These are phyloP conservation scores for Corvus hawaiiensis DNA, from an alignment of 2,113 vertebrate species.

Conservation along the genomic window DNA sequence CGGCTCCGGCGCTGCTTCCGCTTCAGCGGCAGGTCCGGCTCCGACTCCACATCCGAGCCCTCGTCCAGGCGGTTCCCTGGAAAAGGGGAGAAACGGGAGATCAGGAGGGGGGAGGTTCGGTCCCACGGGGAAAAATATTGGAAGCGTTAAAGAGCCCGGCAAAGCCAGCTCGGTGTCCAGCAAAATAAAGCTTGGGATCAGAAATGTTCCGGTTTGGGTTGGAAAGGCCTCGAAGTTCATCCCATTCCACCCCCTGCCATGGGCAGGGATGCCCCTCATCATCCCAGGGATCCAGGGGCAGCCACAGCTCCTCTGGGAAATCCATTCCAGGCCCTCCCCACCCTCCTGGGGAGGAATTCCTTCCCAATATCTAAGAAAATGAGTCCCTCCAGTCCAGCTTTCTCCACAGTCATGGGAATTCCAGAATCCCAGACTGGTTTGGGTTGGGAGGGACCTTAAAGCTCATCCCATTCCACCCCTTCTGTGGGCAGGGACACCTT, in stretches of 20 bases:
- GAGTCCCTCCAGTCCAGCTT: no score
- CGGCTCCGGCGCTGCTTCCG: conserved; percentile 95
- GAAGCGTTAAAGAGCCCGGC: no score
- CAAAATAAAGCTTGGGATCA: fast-evolving
- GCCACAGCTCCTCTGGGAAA: neutral
- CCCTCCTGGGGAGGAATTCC: neutral
- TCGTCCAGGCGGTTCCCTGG: conserved; percentile 94
- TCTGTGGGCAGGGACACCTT: neutral
- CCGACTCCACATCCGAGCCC: conserved; percentile 92
- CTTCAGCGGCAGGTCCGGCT: conserved; percentile 94
- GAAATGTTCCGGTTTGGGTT: fast-evolving
- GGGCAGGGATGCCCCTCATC: fast-evolving
- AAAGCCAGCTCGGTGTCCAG: neutral
- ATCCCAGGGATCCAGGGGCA: neutral
- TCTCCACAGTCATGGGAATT: neutral
- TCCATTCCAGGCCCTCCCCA: neutral
- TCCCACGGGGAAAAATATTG: fast-evolving
- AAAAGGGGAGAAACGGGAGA: neutral
- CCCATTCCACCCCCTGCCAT: fast-evolving
- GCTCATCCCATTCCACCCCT: neutral
- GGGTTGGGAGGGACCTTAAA: neutral
- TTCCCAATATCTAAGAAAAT: neutral
- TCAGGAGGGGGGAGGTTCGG: fast-evolving
- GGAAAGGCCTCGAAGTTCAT: fast-evolving
- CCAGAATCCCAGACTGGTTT: neutral